These are phyloP conservation scores for Brachylomia viminalis DNA, from an alignment of 2,888 invertebrate species.

Conservation along the genomic window DNA sequence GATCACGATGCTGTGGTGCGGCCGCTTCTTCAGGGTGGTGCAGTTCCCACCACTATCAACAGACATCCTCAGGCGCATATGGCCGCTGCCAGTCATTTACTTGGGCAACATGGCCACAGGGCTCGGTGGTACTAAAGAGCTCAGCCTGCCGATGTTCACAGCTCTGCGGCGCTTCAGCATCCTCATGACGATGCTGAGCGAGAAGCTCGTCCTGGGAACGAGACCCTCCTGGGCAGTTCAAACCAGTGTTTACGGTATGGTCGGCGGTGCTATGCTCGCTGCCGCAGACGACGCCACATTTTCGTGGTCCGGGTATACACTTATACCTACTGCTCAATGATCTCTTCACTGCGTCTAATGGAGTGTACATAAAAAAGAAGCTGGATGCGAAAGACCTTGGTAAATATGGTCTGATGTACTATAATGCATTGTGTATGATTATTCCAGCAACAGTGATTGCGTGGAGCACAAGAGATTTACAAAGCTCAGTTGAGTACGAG, in stretches of 20 bases:
- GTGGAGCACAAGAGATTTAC: constrained; percentile 94
- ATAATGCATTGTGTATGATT: constrained; percentile 97
- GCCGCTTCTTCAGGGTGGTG: constrained; percentile 93
- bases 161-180: constrained; percentile 99
- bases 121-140: constrained; percentile 99
- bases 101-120: constrained; percentile 99
- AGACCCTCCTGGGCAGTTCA: constrained; percentile 95
- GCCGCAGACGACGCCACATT: constrained; percentile 98
- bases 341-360: constrained; percentile 98
- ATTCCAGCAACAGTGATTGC: constrained; percentile 93
- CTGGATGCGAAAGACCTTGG: constrained; percentile 97
- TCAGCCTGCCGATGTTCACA: constrained; percentile 99
- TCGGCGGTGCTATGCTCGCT: constrained; percentile 97
- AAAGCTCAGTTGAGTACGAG: constrained; percentile 91
- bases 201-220: constrained; percentile 95
- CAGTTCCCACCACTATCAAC: constrained; percentile 93
- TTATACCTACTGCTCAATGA: constrained; percentile 98
- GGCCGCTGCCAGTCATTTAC: constrained; percentile 98
- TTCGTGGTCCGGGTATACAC: constrained; percentile 96
- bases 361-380: constrained; percentile 99
- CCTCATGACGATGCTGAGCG: constrained; percentile 99
- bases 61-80: constrained; percentile 94
- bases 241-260: constrained; percentile 98
- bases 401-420: constrained; percentile 97
- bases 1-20: constrained; percentile 94